phyloP scores from a whole-genome alignment of 2,888 invertebrate species.

The Cantharis flavilabris region DNA sequence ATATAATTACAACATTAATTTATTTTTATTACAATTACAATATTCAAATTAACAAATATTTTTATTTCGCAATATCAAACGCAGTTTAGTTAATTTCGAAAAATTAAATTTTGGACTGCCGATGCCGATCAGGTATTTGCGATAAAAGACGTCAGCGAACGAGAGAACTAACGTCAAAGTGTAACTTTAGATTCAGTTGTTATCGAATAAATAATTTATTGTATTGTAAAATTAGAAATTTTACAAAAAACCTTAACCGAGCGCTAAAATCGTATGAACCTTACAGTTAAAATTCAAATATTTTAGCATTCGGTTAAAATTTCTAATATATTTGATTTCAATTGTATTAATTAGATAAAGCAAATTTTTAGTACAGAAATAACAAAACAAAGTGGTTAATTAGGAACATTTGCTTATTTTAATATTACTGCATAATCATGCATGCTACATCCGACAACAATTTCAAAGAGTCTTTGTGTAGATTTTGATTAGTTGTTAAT shows the following conservation, averaged over 20 bases:
- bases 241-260: no score
- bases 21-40: background rate
- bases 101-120: background rate
- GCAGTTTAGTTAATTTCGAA: background rate
- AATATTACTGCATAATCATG: conserved; percentile 5
- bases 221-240: no score
- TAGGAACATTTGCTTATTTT: conserved; percentile 13
- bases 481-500: conserved; percentile 31
- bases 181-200: conserved; percentile 14
- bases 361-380: background rate
- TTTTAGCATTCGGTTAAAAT: no score
- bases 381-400: conserved; percentile 6
- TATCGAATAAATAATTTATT: background rate
- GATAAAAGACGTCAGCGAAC: conserved; percentile 10
- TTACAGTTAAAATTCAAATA: no score
- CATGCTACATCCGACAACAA: conserved; percentile 15
- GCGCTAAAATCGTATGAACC: no score
- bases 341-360: background rate
- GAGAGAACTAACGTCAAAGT: conserved; percentile 5
- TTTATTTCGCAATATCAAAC: background rate
- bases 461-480: conserved; percentile 22
- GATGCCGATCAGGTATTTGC: background rate
- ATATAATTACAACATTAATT: background rate
- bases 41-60: background rate
- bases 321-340: background rate